Conservation (phyloP, 2,113 vertebrate species). For the Machaerirhynchus nigripectus region DNA sequence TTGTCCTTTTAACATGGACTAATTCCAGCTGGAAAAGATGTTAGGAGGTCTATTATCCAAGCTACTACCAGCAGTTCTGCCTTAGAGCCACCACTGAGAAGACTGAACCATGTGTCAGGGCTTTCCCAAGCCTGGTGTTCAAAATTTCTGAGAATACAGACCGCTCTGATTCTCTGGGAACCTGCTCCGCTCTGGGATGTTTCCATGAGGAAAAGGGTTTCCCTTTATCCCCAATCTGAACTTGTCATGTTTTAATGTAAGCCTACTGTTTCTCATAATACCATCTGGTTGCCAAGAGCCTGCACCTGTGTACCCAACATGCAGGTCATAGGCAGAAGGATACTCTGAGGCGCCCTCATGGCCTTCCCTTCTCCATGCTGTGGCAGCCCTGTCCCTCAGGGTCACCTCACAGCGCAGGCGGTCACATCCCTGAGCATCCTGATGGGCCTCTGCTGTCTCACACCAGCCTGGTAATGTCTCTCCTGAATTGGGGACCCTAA, state of each 20-base stretch:
- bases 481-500: neutral
- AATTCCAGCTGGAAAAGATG: neutral
- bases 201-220: rapidly evolving
- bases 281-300: rapidly evolving
- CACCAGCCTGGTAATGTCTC: neutral
- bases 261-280: rapidly evolving
- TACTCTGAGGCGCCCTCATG: neutral
- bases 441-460: neutral
- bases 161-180: neutral
- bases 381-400: neutral
- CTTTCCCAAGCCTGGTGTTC: neutral
- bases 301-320: neutral
- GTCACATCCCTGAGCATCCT: too few relatives aligned
- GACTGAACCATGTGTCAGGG: rapidly evolving
- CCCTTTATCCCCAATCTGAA: neutral
- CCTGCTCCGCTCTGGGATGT: neutral
- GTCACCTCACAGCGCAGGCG: neutral
- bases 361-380: neutral
- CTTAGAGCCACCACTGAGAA: neutral
- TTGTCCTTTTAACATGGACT: neutral
- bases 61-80: neutral
- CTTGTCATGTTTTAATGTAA: neutral
- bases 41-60: neutral
- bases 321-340: neutral
- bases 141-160: neutral